These are phyloP conservation scores for Limnephilus auricula DNA, from an alignment of 2,888 invertebrate species.

Conservation along the genomic window DNA sequence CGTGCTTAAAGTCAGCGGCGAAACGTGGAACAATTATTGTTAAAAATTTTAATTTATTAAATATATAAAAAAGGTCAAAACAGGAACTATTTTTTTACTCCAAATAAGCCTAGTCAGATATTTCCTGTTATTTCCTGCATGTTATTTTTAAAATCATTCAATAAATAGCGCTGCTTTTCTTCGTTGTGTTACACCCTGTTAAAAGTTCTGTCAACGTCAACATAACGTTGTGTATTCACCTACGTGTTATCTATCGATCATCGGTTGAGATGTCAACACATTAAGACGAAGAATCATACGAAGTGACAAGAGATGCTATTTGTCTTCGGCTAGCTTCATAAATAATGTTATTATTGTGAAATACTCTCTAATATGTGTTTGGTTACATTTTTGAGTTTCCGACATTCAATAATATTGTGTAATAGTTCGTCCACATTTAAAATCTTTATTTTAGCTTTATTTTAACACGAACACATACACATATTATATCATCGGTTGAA, in stretches of 20 bases:
- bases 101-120: not conserved
- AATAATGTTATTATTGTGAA: not conserved
- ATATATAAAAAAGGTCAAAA: no score
- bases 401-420: not conserved
- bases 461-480: no score
- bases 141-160: no score
- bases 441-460: not conserved
- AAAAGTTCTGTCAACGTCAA: not conserved
- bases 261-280: slow-evolving; percentile 21
- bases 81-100: no score
- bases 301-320: slow-evolving; percentile 7
- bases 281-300: not conserved
- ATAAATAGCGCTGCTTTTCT: not conserved
- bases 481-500: no score
- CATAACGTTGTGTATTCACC: not conserved
- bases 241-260: slow-evolving; percentile 1
- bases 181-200: not conserved
- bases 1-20: no score
- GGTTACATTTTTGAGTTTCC: not conserved
- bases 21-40: no score
- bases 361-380: not conserved
- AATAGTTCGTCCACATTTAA: no score
- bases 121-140: not conserved
- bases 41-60: no score
- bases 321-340: not conserved